Percentiles rank a stretch among this genome's conserved stretches.
These are phyloP conservation scores for Ichneumoninae sp. DNA, from an alignment of 2,888 invertebrate species.

Conservation along the genomic window DNA sequence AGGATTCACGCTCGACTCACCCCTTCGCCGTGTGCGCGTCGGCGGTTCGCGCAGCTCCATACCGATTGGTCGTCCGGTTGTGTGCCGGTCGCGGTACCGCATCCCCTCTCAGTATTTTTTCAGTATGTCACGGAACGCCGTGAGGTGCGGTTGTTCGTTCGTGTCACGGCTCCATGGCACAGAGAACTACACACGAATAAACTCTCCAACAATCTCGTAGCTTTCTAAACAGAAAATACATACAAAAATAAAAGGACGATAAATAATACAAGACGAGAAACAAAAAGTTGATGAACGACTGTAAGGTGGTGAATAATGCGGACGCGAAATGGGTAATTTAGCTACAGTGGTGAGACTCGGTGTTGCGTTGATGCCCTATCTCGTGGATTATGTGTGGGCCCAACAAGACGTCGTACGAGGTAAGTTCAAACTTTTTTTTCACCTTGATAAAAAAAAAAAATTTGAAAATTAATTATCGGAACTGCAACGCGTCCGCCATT, in stretches of 20 bases:
- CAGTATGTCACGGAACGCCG: constrained; percentile 74
- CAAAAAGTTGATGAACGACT: constrained; percentile 50
- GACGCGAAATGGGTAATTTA: constrained; percentile 80
- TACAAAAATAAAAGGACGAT: neutral
- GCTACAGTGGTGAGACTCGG: constrained; percentile 79
- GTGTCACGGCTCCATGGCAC: neutral
- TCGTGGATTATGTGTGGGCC: constrained; percentile 80
- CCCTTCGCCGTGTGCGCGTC: constrained; percentile 21
- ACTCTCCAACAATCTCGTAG: constrained; percentile 13
- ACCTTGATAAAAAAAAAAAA: neutral
- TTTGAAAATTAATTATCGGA: neutral
- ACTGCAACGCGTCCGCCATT: neutral
- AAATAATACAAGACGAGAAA: neutral
- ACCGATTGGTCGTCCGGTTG: constrained; percentile 13
- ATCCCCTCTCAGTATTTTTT: constrained; percentile 44
- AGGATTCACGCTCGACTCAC: constrained; percentile 17
- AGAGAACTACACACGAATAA: constrained; percentile 11
- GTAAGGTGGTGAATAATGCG: constrained; percentile 70
- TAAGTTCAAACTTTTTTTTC: constrained; percentile 44
- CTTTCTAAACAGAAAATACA: constrained; percentile 6
- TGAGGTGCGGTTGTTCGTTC: constrained; percentile 54
- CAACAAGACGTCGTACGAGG: constrained; percentile 73
- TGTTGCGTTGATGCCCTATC: constrained; percentile 78
- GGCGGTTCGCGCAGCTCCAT: constrained; percentile 23
- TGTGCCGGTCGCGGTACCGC: constrained; percentile 8